Evolutionary conservation across 1,140 invertebrate species (phyloP), one percentile per base, ranked within the genome.

Genomic region (Drosophila neocordata): DNA sequence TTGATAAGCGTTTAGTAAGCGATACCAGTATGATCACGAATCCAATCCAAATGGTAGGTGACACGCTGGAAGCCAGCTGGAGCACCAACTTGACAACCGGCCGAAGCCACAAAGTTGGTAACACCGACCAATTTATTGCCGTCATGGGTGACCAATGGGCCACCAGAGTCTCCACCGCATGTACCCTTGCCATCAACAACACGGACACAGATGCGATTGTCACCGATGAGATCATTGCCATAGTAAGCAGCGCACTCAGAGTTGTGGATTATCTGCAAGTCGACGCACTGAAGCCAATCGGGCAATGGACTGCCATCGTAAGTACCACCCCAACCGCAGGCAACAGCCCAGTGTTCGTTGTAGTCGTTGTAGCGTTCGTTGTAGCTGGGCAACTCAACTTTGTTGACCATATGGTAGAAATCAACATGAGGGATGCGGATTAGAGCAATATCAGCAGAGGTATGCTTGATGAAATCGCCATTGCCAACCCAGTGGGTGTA

Each of bases 141-240:
- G 48, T 93, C 92, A 12, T 77, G 65, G 51, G 92, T 92, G 0
- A 92, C 89, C 58, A 94, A 73, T 9, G 92, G 91, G 34, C 93
- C 93, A 60, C 93, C 93, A 66, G 92, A 93, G 85, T 93, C 93
- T 60, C 93, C 93, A 31, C 73, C 69, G 67, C 81, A 89, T 7
- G 84, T 84, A 6, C 73, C 76, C 20, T 59, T 73, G 24, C 72
- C 75, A 9, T 60, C 44, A 0, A 57, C 37, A 4, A 71, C 71
- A 18, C 63, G 52, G 8, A 78, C 65, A 48, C 83, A 88, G 22
- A 84, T 58, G 13, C 62, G 77, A 18, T 81, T 74, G 6, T 38
- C 38, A 11, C 48, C 20, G 4, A 71, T 61, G 12, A 59, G 65
- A 15, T n/a, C 51, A 11, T 12, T 44, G 53, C n/a, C 12, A 8